Base-by-base conservation (phyloP, 2,888 invertebrate genomes). In the Odontothrips loti region DNA sequence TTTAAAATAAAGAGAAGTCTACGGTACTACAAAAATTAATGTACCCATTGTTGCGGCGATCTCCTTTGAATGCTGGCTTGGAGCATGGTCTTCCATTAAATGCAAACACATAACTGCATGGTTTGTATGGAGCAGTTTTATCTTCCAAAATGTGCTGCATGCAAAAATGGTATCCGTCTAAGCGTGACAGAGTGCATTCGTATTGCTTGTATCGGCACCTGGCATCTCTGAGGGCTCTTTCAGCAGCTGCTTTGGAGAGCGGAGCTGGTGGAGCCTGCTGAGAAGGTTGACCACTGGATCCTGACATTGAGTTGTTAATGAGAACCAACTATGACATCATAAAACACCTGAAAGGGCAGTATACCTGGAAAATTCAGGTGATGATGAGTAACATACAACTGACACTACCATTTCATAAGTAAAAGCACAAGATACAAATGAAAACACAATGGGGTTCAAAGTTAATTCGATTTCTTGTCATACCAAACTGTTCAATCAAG, bases 81-180 rank as follows among this genome's bases (percentile, higher is more conserved):
- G 90, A 88, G 86, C 97, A 97, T 83, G 94, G 90, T 83, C 93
- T 92, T 0, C 93, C 93, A 83, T 92, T 94, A 80, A 90, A 90
- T 47, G 91, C 84, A 86, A 91, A 91, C 83, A 93, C 89, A 86
- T 91, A 93, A 0, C 91, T 89, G 86, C 98, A 98, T 84, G 94
- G 95, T 83, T 92, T 92, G 87, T 92, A 98, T 0, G 96, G 96
- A 0, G 97, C 95, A 17, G 88, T 90, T 10, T 93, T 91, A 86
- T 98, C 97, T 84, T 93, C 91, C 80, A 97, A 88, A 83, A 97
- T 95, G 85, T 98, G 98, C 6, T 93, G 90, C 8, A 91, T 89
- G 86, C 97, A 98, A 87, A 92, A 95, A 82, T 91, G 91, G 83
- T 93, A 93, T 0, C 93, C 93, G 12, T 93, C 91, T 0, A 96